Conservation (phyloP, 2,797 vertebrate genomes). For the Acestrorhynchus altus region DNA sequence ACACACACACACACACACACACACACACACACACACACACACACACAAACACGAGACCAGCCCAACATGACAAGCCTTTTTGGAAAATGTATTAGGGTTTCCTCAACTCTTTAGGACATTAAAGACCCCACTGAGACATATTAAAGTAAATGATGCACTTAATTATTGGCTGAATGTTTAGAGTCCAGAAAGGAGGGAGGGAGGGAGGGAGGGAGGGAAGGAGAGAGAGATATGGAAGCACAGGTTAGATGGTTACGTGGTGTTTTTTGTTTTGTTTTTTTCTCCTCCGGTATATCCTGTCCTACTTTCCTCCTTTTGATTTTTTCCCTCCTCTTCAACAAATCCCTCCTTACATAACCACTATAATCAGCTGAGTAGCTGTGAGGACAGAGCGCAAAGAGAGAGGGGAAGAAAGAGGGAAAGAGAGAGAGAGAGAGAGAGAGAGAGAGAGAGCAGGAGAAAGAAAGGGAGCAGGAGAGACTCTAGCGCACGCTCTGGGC, state of each 20-base stretch:
- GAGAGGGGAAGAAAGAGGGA: constrained; percentile 62
- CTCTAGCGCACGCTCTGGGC: constrained; percentile 63
- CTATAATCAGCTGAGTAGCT: constrained; percentile 82
- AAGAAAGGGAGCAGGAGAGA: constrained; percentile 12
- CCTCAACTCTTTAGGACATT: neutral
- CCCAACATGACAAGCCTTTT: neutral
- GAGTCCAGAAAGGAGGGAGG: neutral
- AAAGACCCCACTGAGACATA: neutral
- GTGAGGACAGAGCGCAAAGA: constrained; percentile 70
- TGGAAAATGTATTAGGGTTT: constrained; percentile 1
- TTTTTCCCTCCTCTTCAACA: constrained; percentile 35
- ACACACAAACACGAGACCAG: neutral
- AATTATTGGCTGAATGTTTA: neutral
- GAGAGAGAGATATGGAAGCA: neutral
- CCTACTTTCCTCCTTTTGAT: constrained; percentile 68
- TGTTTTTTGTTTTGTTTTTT: constrained; percentile 49
- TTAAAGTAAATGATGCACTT: neutral
- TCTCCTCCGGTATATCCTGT: constrained; percentile 71
- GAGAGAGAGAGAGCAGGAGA: constrained; percentile 62
- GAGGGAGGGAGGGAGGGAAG: neutral
- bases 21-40: too few relatives aligned
- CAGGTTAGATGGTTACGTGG: neutral
- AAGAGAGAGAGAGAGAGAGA: constrained; percentile 35
- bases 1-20: neutral
- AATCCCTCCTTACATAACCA: constrained; percentile 81